Evolutionary conservation across 2,888 invertebrate species (phyloP).

Genomic region (Zootermopsis nevadensis): DNA sequence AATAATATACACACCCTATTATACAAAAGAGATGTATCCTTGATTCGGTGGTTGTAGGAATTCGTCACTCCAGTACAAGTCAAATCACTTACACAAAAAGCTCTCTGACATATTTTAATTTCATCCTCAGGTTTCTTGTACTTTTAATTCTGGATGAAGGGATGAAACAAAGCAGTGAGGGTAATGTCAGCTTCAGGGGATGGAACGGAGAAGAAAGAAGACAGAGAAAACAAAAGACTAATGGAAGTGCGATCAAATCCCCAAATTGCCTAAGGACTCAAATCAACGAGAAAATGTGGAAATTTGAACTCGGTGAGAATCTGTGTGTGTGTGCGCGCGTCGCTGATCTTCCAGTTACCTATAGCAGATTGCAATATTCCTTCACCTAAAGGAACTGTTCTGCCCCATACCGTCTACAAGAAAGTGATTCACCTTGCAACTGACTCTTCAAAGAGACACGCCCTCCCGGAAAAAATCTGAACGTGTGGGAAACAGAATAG

Average conservation of each 20-base stretch:
- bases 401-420: background rate
- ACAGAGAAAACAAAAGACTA: background rate
- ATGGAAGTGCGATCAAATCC: background rate
- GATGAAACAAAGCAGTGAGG: too few species aligned
- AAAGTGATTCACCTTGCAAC: slow-evolving; percentile 11
- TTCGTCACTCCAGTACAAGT: background rate
- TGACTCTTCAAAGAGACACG: too few species aligned
- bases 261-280: background rate
- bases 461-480: too few species aligned
- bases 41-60: too few species aligned
- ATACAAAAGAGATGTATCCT: too few species aligned
- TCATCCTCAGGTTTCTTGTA: background rate
- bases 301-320: too few species aligned
- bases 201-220: background rate
- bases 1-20: too few species aligned
- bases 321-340: too few species aligned
- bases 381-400: slow-evolving; percentile 14
- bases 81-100: slow-evolving; percentile 16
- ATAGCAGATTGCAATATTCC: slow-evolving; percentile 11
- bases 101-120: background rate
- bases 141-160: too few species aligned
- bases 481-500: too few species aligned
- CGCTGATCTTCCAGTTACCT: background rate
- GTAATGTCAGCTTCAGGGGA: background rate
- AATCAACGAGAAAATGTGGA: too few species aligned